Conservation (phyloP, 2,888 invertebrate species). For the Griposia aprilina region DNA sequence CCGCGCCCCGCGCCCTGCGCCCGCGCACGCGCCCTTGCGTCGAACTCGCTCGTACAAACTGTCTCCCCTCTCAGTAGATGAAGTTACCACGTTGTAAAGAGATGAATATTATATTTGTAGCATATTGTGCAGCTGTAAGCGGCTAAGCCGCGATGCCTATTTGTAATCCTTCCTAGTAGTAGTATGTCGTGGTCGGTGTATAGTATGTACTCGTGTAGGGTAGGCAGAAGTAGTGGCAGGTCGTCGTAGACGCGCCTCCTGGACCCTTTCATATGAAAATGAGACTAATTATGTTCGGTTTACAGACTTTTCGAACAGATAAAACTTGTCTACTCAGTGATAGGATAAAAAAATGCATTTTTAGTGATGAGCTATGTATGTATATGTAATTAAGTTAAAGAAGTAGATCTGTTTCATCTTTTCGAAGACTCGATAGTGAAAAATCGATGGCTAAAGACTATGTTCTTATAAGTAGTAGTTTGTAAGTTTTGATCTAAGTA, state of each 20-base stretch:
- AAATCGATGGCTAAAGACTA: constrained; percentile 90
- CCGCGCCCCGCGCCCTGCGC: constrained; percentile 60
- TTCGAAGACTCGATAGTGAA: constrained; percentile 89
- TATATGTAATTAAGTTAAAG: constrained; percentile 86
- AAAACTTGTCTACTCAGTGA: constrained; percentile 89
- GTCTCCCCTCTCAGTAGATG: constrained; percentile 84
- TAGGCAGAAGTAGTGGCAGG: constrained; percentile 69
- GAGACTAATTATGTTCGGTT: constrained; percentile 86
- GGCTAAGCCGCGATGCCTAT: constrained; percentile 87
- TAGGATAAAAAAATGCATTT: constrained; percentile 89
- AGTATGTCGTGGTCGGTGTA: constrained; percentile 83
- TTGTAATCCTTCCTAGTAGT: constrained; percentile 88
- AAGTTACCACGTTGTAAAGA: constrained; percentile 90
- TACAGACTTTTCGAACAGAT: constrained; percentile 90
- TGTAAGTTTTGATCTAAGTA: constrained; percentile 85
- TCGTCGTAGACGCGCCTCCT: constrained; percentile 68
- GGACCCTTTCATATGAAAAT: constrained; percentile 76
- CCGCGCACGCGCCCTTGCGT: constrained; percentile 67
- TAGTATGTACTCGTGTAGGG: constrained; percentile 74
- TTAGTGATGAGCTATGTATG: constrained; percentile 89
- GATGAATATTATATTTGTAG: constrained; percentile 85
- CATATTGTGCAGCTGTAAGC: constrained; percentile 88
- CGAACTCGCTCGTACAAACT: constrained; percentile 84
- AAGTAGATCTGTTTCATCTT: constrained; percentile 90
- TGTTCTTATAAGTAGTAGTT: constrained; percentile 82